These are phyloP conservation scores for Stenotaenia linearis DNA, from an alignment of 2,888 invertebrate genomes.

Conservation along the genomic window DNA sequence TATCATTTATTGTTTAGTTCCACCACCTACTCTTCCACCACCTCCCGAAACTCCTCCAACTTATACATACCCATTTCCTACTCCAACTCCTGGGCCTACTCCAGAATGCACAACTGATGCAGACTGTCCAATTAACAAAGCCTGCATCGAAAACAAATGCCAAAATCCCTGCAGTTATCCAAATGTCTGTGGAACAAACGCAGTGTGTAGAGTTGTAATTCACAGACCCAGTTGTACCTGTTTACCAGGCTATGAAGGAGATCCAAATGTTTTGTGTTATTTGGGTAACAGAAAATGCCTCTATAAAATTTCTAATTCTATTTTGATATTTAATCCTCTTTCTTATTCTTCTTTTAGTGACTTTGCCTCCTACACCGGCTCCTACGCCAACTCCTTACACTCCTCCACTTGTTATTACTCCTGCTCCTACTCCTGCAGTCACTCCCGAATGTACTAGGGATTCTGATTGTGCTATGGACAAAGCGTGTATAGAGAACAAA, in stretches of 20 bases:
- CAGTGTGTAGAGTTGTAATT: conserved; percentile 66
- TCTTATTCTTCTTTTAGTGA: background rate
- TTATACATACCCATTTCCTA: conserved; percentile 43
- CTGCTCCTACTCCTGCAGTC: conserved; percentile 26
- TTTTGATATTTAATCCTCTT: background rate
- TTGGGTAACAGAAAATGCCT: conserved; percentile 29
- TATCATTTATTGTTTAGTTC: background rate
- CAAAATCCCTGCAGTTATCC: conserved; percentile 61
- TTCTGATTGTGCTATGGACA: conserved; percentile 40
- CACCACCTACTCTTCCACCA: background rate
- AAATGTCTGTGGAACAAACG: conserved; percentile 68
- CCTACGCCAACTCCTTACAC: conserved; percentile 10
- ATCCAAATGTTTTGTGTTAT: conserved; percentile 67
- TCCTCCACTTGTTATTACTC: background rate
- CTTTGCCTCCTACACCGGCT: conserved; percentile 7
- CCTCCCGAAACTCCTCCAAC: background rate
- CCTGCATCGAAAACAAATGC: conserved; percentile 40
- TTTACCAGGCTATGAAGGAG: conserved; percentile 65
- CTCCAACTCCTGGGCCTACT: conserved; percentile 40
- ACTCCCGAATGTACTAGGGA: conserved; percentile 36
- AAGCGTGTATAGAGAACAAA: conserved; percentile 39
- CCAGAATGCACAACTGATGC: conserved; percentile 33
- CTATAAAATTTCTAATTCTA: background rate
- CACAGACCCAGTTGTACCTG: conserved; percentile 73
- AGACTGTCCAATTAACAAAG: conserved; percentile 39